Evolutionary conservation across 1,140 invertebrate species (phyloP).

Genomic region (Tetramorium parvispinum): DNA sequence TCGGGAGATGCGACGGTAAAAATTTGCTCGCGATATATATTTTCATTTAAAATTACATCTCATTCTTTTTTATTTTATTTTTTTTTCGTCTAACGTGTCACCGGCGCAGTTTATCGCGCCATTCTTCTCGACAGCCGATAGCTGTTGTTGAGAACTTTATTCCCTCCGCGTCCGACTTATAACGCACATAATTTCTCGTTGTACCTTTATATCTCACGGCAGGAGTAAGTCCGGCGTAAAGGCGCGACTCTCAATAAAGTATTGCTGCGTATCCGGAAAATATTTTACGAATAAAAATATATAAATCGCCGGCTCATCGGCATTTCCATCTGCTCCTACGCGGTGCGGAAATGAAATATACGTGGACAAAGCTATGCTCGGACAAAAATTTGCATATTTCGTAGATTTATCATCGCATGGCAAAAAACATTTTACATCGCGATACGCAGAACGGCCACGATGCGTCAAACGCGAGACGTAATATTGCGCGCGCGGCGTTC

Average conservation of each 20-base stretch:
- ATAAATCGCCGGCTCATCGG: conserved; percentile 34
- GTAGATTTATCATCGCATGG: conserved; percentile 31
- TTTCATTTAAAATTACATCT: conserved; percentile 30
- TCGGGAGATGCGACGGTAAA: neutral
- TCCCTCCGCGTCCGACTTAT: conserved; percentile 52
- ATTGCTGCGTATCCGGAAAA: conserved; percentile 18
- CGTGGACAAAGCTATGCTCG: neutral
- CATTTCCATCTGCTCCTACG: conserved; percentile 2
- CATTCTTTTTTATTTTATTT: neutral
- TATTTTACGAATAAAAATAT: conserved; percentile 43
- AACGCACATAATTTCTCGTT: conserved; percentile 33
- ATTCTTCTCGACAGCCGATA: conserved; percentile 40
- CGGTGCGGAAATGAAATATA: conserved; percentile 14
- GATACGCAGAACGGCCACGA: neutral
- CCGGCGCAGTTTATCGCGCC: conserved; percentile 7
- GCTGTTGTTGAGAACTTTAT: conserved; percentile 42
- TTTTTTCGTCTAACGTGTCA: neutral
- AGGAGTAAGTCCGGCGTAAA: conserved; percentile 13
- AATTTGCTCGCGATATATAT: conserved; percentile 22
- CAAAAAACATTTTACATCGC: conserved; percentile 37
- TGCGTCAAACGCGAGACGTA: conserved; percentile 3
- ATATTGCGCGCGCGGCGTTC: neutral
- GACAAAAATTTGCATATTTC: conserved; percentile 54
- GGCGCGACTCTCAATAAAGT: neutral
- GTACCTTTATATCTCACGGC: neutral